These are phyloP conservation scores for Drosophila ustulata DNA, from an alignment of 2,888 invertebrate species.

Conservation along the genomic window DNA sequence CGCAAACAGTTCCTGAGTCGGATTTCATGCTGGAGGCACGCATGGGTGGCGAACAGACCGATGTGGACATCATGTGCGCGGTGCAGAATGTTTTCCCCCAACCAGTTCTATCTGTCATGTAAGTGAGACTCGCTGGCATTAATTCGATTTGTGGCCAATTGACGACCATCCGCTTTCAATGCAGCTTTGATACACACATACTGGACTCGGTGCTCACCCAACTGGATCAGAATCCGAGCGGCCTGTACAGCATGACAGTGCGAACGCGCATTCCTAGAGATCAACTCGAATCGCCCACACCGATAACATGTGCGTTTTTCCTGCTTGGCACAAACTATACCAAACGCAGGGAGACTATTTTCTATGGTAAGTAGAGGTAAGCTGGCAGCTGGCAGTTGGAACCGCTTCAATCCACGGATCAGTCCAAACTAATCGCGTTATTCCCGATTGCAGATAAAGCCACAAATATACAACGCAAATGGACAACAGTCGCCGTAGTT, in stretches of 20 bases:
- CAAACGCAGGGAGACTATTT: conserved; percentile 85
- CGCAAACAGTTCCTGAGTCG: conserved; percentile 83
- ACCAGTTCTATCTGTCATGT: conserved; percentile 84
- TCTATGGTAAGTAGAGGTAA: conserved; percentile 85
- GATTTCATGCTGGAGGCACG: conserved; percentile 84
- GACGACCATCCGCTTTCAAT: background rate
- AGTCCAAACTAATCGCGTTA: background rate
- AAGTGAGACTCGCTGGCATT: conserved; percentile 50
- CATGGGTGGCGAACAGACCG: conserved; percentile 82
- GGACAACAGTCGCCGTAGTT: conserved; percentile 85
- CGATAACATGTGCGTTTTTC: conserved; percentile 85
- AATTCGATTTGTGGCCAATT: background rate
- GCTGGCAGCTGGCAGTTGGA: conserved; percentile 41
- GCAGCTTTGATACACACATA: conserved; percentile 82
- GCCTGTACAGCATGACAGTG: conserved; percentile 84
- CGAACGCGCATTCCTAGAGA: conserved; percentile 84
- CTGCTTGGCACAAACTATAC: conserved; percentile 85
- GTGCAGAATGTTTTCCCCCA: conserved; percentile 85
- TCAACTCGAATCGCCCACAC: conserved; percentile 85
- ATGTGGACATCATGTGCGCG: conserved; percentile 84
- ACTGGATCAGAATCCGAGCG: conserved; percentile 83
- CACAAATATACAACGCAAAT: conserved; percentile 85
- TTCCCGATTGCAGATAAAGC: conserved; percentile 79
- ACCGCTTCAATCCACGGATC: background rate
- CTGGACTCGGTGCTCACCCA: conserved; percentile 83